Conservation (phyloP, 2,888 invertebrate genomes). For the Electrophaes corylata region DNA sequence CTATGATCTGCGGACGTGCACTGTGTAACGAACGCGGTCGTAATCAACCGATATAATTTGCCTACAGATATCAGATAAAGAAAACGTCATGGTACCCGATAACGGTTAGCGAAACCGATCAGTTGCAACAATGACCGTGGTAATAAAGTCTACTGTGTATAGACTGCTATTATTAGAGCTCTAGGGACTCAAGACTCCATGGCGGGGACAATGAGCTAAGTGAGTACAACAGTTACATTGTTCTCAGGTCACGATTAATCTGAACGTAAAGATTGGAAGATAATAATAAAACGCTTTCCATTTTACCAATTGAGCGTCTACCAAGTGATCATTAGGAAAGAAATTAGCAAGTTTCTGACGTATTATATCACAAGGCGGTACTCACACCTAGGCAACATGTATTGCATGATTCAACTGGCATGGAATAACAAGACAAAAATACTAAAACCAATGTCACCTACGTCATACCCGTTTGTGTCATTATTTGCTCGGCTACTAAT, state of each 20-base stretch:
- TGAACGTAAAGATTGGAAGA: slow-evolving; percentile 7
- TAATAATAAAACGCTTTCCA: slow-evolving; percentile 1
- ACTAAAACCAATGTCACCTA: slow-evolving; percentile 34
- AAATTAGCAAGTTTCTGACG: neutral
- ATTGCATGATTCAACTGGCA: slow-evolving; percentile 10
- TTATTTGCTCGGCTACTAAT: neutral
- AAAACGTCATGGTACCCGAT: slow-evolving; percentile 72
- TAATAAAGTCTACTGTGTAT: slow-evolving; percentile 38
- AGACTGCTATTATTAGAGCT: slow-evolving; percentile 3
- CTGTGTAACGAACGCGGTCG: slow-evolving; percentile 57
- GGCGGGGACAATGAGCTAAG: slow-evolving; percentile 31
- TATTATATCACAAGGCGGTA: too few relatives aligned
- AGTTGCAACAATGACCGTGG: slow-evolving; percentile 46
- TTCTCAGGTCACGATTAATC: slow-evolving; percentile 18
- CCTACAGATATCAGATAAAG: slow-evolving; percentile 70
- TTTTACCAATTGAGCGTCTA: slow-evolving; percentile 5
- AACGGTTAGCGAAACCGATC: slow-evolving; percentile 52
- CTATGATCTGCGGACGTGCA: slow-evolving; percentile 67
- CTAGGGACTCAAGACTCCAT: slow-evolving; percentile 19
- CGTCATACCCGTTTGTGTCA: slow-evolving; percentile 21
- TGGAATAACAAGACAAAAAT: slow-evolving; percentile 32
- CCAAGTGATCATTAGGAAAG: neutral
- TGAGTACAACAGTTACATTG: slow-evolving; percentile 22
- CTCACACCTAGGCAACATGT: too few relatives aligned
- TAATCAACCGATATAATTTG: slow-evolving; percentile 65